Percentiles rank a stretch among this genome's conserved stretches.
These are phyloP conservation scores for Carabus problematicus DNA, from an alignment of 2,888 invertebrate species.

Conservation along the genomic window DNA sequence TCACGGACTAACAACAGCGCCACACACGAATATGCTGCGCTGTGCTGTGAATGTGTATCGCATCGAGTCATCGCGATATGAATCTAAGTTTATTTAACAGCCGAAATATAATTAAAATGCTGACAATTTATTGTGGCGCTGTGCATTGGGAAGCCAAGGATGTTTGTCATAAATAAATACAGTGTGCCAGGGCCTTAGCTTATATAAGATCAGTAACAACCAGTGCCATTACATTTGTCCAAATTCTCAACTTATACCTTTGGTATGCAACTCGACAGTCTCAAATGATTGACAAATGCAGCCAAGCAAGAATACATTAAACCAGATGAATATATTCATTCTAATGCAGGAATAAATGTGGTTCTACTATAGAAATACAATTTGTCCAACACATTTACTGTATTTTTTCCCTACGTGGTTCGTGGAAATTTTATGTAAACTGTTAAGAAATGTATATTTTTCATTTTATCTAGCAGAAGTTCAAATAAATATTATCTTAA, in stretches of 20 bases:
- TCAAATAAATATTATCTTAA: too few species aligned
- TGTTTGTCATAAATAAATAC: slow-evolving; percentile 32
- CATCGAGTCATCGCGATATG: slow-evolving; percentile 31
- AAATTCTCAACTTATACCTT: too few species aligned
- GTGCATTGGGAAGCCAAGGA: slow-evolving; percentile 17
- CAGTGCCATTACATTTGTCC: slow-evolving; percentile 20
- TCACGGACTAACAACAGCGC: slow-evolving; percentile 4
- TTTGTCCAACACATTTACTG: too few species aligned
- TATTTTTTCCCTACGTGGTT: too few species aligned
- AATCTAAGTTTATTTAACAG: slow-evolving; percentile 42
- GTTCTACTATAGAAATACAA: neutral
- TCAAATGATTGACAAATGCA: slow-evolving; percentile 21
- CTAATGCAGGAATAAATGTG: neutral
- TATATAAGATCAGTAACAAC: slow-evolving; percentile 22
- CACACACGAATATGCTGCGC: slow-evolving; percentile 20
- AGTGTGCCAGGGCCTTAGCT: neutral
- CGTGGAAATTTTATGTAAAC: too few species aligned
- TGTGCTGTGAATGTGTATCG: neutral
- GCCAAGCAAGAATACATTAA: slow-evolving; percentile 20
- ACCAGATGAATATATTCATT: slow-evolving; percentile 23
- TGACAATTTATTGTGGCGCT: slow-evolving; percentile 46
- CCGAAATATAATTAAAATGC: slow-evolving; percentile 47
- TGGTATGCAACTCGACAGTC: too few species aligned
- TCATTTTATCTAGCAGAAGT: too few species aligned
- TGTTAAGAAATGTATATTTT: too few species aligned